phyloP scores from a whole-genome alignment of 2,113 vertebrate genomes.

The Apteryx mantelli region DNA sequence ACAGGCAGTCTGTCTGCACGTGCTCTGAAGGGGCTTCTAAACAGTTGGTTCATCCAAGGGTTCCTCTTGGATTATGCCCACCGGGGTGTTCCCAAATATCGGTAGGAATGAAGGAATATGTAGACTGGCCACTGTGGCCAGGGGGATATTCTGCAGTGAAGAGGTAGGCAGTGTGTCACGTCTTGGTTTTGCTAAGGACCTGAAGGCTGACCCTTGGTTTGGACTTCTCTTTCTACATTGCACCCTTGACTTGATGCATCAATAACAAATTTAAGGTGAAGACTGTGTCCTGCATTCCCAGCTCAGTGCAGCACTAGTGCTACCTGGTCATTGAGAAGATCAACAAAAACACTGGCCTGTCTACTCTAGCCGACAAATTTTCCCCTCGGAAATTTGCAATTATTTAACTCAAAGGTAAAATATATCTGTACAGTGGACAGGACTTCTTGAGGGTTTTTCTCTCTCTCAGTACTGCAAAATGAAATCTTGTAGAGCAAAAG shows the following conservation, averaged over 20 bases:
- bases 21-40: neutral
- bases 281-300: neutral
- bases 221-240: neutral
- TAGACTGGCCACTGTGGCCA: neutral
- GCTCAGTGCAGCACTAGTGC: neutral
- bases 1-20: rapidly evolving
- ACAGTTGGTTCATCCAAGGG: neutral
- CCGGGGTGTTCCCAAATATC: neutral
- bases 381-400: neutral
- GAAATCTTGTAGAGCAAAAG: neutral
- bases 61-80: neutral
- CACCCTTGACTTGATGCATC: neutral
- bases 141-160: neutral
- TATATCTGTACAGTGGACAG: too few species aligned
- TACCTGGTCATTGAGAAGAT: neutral
- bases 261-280: neutral
- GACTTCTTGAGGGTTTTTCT: neutral
- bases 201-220: neutral
- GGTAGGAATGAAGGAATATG: neutral
- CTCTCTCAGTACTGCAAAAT: neutral
- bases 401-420: neutral
- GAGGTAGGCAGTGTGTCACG: rapidly evolving
- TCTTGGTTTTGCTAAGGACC: neutral
- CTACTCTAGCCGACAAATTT: neutral
- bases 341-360: neutral